Evolutionary conservation across 2,888 invertebrate genomes (phyloP).

Genomic region (Cyclophora albipunctata): DNA sequence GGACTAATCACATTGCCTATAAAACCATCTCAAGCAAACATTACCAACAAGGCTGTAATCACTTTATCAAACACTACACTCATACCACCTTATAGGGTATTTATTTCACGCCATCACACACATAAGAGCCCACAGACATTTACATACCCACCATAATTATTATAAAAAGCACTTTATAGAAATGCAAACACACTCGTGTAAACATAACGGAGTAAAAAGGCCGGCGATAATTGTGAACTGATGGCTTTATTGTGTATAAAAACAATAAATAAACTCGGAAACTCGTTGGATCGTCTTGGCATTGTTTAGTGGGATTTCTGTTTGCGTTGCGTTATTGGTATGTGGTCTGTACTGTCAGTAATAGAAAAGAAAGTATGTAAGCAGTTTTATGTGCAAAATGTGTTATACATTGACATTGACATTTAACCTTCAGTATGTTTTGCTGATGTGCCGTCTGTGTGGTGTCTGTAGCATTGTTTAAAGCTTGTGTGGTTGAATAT

Average conservation of each 20-base stretch:
- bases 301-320: slow-evolving; percentile 16
- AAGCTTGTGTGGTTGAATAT: too few species aligned
- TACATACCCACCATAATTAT: slow-evolving; percentile 12
- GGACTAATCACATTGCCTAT: too few species aligned
- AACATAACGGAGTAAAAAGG: slow-evolving; percentile 19
- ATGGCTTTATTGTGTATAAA: slow-evolving; percentile 21
- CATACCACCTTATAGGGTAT: too few species aligned
- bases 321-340: slow-evolving; percentile 6
- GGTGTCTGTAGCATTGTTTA: too few species aligned
- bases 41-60: too few species aligned
- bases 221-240: slow-evolving; percentile 18
- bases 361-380: too few species aligned
- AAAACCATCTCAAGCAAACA: too few species aligned
- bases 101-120: neutral
- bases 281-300: slow-evolving; percentile 6
- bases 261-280: slow-evolving; percentile 17
- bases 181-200: slow-evolving; percentile 11
- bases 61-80: too few species aligned
- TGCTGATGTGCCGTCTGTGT: too few species aligned
- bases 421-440: too few species aligned
- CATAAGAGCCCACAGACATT: slow-evolving; percentile 10
- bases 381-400: too few species aligned
- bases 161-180: slow-evolving; percentile 14
- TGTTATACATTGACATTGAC: too few species aligned
- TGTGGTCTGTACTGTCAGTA: neutral